phyloP scores from a whole-genome alignment of 64 coral and sea anemone genomes.

The Montipora sp. region DNA sequence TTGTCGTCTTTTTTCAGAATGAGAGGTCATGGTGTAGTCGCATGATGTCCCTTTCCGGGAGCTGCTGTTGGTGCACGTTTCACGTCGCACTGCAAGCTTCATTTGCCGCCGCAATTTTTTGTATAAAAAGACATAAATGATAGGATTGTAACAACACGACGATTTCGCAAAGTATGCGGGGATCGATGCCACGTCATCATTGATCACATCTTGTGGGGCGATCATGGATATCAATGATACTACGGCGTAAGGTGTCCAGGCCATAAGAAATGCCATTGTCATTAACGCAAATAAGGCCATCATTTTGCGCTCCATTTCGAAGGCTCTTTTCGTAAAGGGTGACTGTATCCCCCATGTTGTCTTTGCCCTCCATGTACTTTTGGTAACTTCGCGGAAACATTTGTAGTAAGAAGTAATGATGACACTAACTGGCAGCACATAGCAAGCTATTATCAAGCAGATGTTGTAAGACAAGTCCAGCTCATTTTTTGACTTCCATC shows the following conservation, averaged over 20 bases:
- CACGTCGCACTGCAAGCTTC: neutral
- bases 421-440: constrained; percentile 27
- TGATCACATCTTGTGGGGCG: constrained; percentile 10
- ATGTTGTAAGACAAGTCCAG: constrained; percentile 48
- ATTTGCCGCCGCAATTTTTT: constrained; percentile 20
- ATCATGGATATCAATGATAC: constrained; percentile 47
- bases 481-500: constrained; percentile 33
- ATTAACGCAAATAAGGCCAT: constrained; percentile 10
- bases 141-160: constrained; percentile 47
- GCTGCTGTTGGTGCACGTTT: neutral
- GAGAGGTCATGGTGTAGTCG: neutral
- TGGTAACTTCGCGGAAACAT: constrained; percentile 6
- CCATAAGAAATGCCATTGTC: constrained; percentile 54
- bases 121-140: constrained; percentile 54
- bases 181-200: constrained; percentile 10
- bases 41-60: neutral
- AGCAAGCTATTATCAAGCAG: constrained; percentile 59
- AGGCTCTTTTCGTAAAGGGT: constrained; percentile 28
- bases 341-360: constrained; percentile 32
- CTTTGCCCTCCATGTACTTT: constrained; percentile 42
- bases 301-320: constrained; percentile 41
- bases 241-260: constrained; percentile 51
- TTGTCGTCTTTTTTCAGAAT: neutral
- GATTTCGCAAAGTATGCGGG: constrained; percentile 70
- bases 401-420: constrained; percentile 40